Base-by-base conservation (phyloP, 35 echinoderm and acorn worm genomes). In the Heliocidaris erythrogramma region DNA sequence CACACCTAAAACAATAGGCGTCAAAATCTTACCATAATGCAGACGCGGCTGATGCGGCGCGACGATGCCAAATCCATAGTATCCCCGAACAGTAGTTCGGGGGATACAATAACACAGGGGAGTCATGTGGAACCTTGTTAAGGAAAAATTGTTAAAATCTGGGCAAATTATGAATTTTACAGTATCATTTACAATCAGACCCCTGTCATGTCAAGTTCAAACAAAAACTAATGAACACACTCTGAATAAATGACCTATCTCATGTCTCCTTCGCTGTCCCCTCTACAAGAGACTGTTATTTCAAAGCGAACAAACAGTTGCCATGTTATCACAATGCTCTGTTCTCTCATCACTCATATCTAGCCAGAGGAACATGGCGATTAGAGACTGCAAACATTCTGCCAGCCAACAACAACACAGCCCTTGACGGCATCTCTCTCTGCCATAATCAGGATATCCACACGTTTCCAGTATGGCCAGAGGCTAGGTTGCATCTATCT, bases 401-500 rank as follows among this genome's bases (percentile, higher is more conserved):
- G 18, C 31, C 31, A 47, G 87, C 87, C 87, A 89, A 89, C 47
- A 89, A 32, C 31, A 89, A 89, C 87, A 89, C 32, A n/a, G 31
- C 87, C 42, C 24, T 47, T n/a, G 32, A 47, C 2, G 87, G 87
- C 87, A 89, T 89, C 87, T 89, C 87, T 13, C n/a, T 32, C 16
- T 10, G 27, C 47, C 87, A 89, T 42, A 89, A 89, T 89, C 87
- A 89, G 87, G 87, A 89, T 89, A 47, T 89, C 12, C 87, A 89
- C 29, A 13, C 9, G 87, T 27, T 89, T 89, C 87, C 87, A 89
- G 65, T 29, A 78, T 78, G 65, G 65, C 65, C 65, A 78, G 27
- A 78, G 18, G 65, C 65, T 8, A 78, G 65, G 65, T 78, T 18
- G 65, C 14, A 78, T 18, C 65, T 78, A 78, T 78, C 18, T 78